Evolutionary conservation across 1,140 invertebrate genomes (phyloP), one percentile per base, ranked within the genome.

Genomic region (Ips nitidus): DNA sequence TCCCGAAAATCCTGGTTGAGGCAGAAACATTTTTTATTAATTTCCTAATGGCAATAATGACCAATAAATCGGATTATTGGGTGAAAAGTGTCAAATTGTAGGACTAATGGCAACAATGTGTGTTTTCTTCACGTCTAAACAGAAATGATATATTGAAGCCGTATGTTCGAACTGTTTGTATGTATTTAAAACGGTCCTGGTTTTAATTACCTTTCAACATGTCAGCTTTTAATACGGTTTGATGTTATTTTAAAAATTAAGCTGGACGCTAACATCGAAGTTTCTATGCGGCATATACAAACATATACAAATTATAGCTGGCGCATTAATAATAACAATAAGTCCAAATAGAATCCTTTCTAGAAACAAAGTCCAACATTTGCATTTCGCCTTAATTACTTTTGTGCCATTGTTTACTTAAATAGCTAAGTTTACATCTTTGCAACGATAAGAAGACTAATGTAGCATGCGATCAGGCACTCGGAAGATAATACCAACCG

Each of bases 131-230:
- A 63, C 45, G 60, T 63, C 60, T 38, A 52, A 63, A 63, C 60
- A 63, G 22, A 52, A 52, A 63, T 63, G 60, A 63, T 63, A 63
- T 63, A 63, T 63, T 63, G 60, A 63, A 63, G 60, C 60, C 43
- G 60, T 63, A 63, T 63, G 60, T 45, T 63, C 39, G 59, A 63
- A 63, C 60, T 63, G 60, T 63, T 63, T 63, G 60, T 63, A 63
- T 52, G 37, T 63, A 63, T 47, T 58, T 52, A 63, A 52, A 63
- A 63, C 60, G 60, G 47, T 63, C 60, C 60, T 8, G 60, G 22
- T 63, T 63, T 63, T 63, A 63, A 63, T 63, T 63, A 52, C 60
- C 60, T 63, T 63, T 63, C 60, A 63, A 41, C 47, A 52, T 63
- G 39, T 63, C 45, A 61, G 59, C 43, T 52, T 63, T 52, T 8